Evolutionary conservation across 2,888 invertebrate species (phyloP), one percentile per base, ranked within the genome.

Genomic region (Eurois occulta): DNA sequence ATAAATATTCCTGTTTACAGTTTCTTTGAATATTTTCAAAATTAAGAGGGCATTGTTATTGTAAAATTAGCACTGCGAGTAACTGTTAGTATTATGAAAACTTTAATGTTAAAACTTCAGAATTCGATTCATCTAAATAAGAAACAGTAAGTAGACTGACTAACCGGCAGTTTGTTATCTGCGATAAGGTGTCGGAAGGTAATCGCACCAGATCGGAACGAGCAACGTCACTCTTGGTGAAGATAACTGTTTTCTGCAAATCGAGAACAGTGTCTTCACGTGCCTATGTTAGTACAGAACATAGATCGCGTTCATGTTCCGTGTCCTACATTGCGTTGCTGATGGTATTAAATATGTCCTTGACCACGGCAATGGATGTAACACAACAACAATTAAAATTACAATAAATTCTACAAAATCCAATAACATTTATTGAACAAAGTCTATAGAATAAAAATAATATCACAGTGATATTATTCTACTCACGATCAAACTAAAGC

Each of bases 201-300:
- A 84, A 88, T 85, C 87, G 72, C 65, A 71, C 72, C 72, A 81
- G 78, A 81, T 78, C 78, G 79, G 78, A 78, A 75, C 81, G 74
- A 60, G 74, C 67, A 52, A 71, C 71, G 72, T 79, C 79, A 77
- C 62, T 74, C 76, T 80, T 67, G 72, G 64, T 65, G 60, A 60
- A 88, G 85, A 88, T 88, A 88, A 84, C 81, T 78, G 85, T 76
- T 78, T 80, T 77, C 77, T 85, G 83, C 76, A 77, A 84, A 87
- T 81, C 75, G 84, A 81, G 85, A 66, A 64, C 85, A 78, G 67
- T 69, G 28, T 77, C 68, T 87, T 78, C 69, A 71, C 60, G 28
- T 79, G 71, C 60, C 35, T 78, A 48, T 73, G 75, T 86, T 75
- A 46, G 62, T 72, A 72, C 73, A 72, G 70, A 82, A 66, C 72